Conservation (phyloP, 2,888 invertebrate species). For the Autographa pulchrina region DNA sequence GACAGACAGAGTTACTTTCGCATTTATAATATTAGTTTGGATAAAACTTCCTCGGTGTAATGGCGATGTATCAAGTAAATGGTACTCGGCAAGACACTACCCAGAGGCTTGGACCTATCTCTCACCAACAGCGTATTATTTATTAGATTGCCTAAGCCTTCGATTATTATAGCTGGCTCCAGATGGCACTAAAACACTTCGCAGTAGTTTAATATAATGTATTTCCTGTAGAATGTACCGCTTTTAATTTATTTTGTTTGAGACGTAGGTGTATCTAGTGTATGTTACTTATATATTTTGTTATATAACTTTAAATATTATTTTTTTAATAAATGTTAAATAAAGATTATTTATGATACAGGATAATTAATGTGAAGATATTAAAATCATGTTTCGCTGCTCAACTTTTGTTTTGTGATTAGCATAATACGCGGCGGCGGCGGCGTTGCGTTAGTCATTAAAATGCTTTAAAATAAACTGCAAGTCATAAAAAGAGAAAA, state of each 20-base stretch:
- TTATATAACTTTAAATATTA: conserved; percentile 24
- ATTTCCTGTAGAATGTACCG: conserved; percentile 14
- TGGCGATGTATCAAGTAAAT: conserved; percentile 25
- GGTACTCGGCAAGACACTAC: conserved; percentile 2
- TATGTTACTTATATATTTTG: conserved; percentile 17
- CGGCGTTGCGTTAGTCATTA: conserved; percentile 50
- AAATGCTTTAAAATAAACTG: conserved; percentile 57
- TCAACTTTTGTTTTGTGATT: conserved; percentile 57
- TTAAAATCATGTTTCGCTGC: conserved; percentile 46
- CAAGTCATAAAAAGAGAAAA: conserved; percentile 61
- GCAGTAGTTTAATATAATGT: conserved; percentile 36
- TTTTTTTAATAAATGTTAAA: conserved; percentile 21
- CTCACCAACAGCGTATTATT: conserved; percentile 37
- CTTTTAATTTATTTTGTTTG: too few relatives aligned
- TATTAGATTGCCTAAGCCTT: conserved; percentile 34
- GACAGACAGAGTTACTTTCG: too few relatives aligned
- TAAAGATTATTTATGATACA: conserved; percentile 31
- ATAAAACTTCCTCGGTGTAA: not conserved
- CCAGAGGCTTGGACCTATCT: conserved; percentile 24
- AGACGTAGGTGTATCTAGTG: not conserved
- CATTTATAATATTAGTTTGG: too few relatives aligned
- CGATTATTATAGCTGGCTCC: conserved; percentile 38
- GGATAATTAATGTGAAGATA: conserved; percentile 45
- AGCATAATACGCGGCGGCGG: conserved; percentile 53
- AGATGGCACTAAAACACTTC: conserved; percentile 43